phyloP scores from a whole-genome alignment of 1,140 invertebrate genomes.

The Aphaenogaster rudis region DNA sequence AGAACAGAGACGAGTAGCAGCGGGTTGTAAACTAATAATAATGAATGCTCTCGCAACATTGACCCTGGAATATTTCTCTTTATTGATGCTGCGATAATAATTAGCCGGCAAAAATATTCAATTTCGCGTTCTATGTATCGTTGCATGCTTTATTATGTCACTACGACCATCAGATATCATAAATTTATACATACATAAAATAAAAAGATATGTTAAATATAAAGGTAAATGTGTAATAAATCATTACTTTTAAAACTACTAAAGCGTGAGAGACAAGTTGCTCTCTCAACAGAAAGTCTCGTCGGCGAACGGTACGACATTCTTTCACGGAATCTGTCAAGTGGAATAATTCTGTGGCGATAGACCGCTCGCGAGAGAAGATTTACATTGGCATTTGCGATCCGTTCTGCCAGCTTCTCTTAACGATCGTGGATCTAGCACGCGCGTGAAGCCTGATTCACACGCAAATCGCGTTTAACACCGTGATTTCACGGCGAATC shows the following conservation, averaged over 20 bases:
- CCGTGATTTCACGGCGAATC: slow-evolving; percentile 46
- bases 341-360: slow-evolving; percentile 53
- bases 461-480: slow-evolving; percentile 48
- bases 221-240: not conserved
- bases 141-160: not conserved
- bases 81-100: slow-evolving; percentile 32
- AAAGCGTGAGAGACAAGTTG: slow-evolving; percentile 45
- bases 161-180: not conserved
- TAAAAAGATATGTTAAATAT: not conserved
- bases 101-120: slow-evolving; percentile 6
- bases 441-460: slow-evolving; percentile 43
- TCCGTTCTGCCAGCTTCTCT: slow-evolving; percentile 49
- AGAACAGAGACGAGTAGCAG: slow-evolving; percentile 24
- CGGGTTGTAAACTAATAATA: slow-evolving; percentile 44
- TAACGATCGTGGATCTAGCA: slow-evolving; percentile 20
- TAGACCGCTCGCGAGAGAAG: slow-evolving; percentile 20
- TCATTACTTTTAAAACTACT: not conserved
- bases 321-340: slow-evolving; percentile 38
- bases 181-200: not conserved
- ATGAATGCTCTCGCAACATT: slow-evolving; percentile 33
- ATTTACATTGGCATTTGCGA: slow-evolving; percentile 50
- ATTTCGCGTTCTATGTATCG: not conserved
- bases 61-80: slow-evolving; percentile 40
- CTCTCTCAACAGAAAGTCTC: slow-evolving; percentile 17
- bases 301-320: slow-evolving; percentile 21